phyloP scores from a whole-genome alignment of 2,797 vertebrate species.

The Sphenodon punctatus region DNA sequence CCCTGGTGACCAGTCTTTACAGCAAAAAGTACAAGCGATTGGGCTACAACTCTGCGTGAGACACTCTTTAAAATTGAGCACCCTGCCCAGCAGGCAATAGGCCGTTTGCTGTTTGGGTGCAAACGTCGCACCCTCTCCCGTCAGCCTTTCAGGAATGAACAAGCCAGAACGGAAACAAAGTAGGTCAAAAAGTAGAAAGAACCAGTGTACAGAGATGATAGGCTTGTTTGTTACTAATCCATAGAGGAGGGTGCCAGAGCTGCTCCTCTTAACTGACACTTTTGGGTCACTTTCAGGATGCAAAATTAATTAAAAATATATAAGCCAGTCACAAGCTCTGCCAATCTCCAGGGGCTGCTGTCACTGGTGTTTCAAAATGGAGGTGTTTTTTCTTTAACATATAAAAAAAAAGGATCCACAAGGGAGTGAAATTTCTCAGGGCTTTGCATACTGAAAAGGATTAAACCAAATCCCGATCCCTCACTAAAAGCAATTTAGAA shows the following conservation, averaged over 20 bases:
- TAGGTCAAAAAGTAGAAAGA: conserved; percentile 69
- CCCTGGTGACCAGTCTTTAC: fast-evolving
- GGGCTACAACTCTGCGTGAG: neutral
- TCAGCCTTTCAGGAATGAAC: conserved; percentile 53
- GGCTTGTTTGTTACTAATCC: conserved; percentile 61
- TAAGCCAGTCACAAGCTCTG: conserved; percentile 48
- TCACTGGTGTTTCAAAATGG: conserved; percentile 47
- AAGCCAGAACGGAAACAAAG: conserved; percentile 56
- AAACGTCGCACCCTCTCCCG: conserved; percentile 48
- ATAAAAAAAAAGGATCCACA: conserved; percentile 23
- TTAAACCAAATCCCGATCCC: conserved; percentile 67
- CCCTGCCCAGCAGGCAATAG: conserved; percentile 1
- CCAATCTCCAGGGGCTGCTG: conserved; percentile 53
- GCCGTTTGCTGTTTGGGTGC: conserved; percentile 15
- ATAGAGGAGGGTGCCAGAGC: conserved; percentile 57
- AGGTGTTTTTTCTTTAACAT: too few species aligned
- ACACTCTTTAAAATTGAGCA: neutral
- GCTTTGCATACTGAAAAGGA: conserved; percentile 71
- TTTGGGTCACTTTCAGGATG: conserved; percentile 57
- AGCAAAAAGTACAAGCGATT: neutral
- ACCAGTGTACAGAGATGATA: conserved; percentile 67
- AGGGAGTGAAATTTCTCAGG: conserved; percentile 66
- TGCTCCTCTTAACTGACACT: conserved; percentile 63
- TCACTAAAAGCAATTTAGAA: conserved; percentile 64
- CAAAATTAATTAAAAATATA: conserved; percentile 12